Conservation (phyloP, 2,888 invertebrate genomes). For the Andricus curvator region DNA sequence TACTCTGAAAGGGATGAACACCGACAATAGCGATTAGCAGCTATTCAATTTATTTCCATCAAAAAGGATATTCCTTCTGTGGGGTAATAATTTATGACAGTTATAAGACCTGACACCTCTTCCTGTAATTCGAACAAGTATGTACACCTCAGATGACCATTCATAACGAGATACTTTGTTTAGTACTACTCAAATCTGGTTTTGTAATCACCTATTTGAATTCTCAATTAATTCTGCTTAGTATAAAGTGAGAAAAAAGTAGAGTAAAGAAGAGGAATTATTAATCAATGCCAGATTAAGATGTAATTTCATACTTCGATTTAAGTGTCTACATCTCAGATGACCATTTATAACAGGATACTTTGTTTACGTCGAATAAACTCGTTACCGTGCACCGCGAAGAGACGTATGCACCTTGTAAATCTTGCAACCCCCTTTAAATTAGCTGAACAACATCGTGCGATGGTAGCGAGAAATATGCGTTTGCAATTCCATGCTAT, state of each 20-base stretch:
- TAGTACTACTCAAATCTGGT: too few species aligned
- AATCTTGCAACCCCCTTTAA: constrained; percentile 53
- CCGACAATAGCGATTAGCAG: constrained; percentile 17
- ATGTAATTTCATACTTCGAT: not conserved
- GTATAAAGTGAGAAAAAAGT: not conserved
- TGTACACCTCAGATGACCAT: too few species aligned
- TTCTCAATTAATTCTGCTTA: not conserved
- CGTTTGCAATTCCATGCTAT: constrained; percentile 59
- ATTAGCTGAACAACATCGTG: constrained; percentile 51
- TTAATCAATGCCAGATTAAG: not conserved
- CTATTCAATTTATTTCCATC: constrained; percentile 12
- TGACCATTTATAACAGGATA: not conserved
- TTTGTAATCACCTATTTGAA: too few species aligned
- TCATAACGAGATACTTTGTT: too few species aligned
- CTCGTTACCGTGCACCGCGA: constrained; percentile 34
- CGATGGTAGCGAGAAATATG: constrained; percentile 48
- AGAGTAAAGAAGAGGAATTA: not conserved
- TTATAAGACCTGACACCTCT: too few species aligned
- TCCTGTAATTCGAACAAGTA: too few species aligned
- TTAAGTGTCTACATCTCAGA: not conserved
- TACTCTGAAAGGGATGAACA: constrained; percentile 14
- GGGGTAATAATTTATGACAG: too few species aligned
- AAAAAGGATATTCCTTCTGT: not conserved
- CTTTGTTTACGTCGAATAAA: not conserved
- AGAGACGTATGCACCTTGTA: constrained; percentile 43